These are phyloP conservation scores for Hyppa rectilinea DNA, from an alignment of 2,888 invertebrate genomes.

Conservation along the genomic window DNA sequence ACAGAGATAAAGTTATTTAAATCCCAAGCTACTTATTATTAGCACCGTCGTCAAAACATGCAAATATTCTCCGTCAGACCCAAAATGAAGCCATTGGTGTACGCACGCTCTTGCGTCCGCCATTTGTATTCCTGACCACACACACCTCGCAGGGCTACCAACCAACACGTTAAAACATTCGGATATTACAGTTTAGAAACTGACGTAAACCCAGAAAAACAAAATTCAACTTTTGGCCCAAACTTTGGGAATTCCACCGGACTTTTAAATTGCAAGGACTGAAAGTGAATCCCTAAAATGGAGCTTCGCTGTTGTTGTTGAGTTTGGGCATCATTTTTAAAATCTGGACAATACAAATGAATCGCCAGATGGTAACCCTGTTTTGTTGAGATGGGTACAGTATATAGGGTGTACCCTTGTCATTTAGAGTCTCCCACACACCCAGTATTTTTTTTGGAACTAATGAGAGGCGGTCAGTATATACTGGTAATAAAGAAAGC, in stretches of 20 bases:
- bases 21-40: constrained; percentile 45
- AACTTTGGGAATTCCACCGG: constrained; percentile 1
- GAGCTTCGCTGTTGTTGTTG: constrained; percentile 12
- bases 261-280: constrained; percentile 27
- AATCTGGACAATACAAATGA: constrained; percentile 53
- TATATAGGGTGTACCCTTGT: constrained; percentile 58
- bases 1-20: constrained; percentile 35
- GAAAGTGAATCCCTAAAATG: constrained; percentile 18
- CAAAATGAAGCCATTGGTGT: constrained; percentile 57
- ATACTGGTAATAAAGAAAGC: constrained; percentile 57
- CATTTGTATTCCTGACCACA: constrained; percentile 66
- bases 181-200: constrained; percentile 24
- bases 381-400: constrained; percentile 63
- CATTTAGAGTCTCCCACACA: constrained; percentile 61
- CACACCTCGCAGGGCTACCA: constrained; percentile 53
- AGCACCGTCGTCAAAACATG: constrained; percentile 60
- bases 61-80: constrained; percentile 47
- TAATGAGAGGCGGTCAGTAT: constrained; percentile 61
- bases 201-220: constrained; percentile 4
- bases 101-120: constrained; percentile 27
- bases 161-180: constrained; percentile 35
- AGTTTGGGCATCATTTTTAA: constrained; percentile 41
- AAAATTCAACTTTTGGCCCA: constrained; percentile 16
- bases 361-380: constrained; percentile 51
- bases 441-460: constrained; percentile 59